phyloP scores from a whole-genome alignment of 2,113 vertebrate species.

The Dasyprocta punctata region DNA sequence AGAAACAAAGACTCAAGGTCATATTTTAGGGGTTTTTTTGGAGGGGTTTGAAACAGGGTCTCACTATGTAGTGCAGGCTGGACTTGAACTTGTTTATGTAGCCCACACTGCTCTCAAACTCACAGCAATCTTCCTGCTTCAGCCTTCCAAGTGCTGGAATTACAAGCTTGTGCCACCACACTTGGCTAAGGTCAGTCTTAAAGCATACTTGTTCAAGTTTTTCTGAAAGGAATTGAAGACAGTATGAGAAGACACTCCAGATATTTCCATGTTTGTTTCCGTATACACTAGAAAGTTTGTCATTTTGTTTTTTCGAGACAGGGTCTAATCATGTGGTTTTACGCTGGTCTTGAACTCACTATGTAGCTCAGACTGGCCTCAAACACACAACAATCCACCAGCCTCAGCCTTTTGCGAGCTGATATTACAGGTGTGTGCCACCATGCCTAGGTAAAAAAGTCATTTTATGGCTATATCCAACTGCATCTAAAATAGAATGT shows the following conservation, averaged over 20 bases:
- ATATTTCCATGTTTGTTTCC: background rate
- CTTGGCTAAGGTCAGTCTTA: background rate
- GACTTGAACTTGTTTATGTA: background rate
- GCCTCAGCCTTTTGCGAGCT: background rate
- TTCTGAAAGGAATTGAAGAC: slow-evolving; percentile 18
- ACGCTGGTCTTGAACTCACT: background rate
- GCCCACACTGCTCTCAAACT: background rate
- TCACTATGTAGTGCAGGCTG: background rate
- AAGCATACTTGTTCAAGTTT: background rate
- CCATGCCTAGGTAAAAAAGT: background rate
- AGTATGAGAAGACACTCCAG: background rate
- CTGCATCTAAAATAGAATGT: background rate
- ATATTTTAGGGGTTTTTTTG: background rate
- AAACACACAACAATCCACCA: background rate
- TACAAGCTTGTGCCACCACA: background rate
- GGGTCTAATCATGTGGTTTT: background rate
- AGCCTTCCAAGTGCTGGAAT: background rate
- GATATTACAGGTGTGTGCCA: background rate
- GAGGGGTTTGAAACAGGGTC: background rate
- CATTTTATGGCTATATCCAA: background rate
- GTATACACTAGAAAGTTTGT: background rate
- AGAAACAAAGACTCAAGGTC: background rate
- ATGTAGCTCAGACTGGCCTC: background rate
- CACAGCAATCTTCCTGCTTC: background rate
- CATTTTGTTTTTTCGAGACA: background rate